phyloP scores from a whole-genome alignment of 2,113 vertebrate species.

The Ardeotis arabs region DNA sequence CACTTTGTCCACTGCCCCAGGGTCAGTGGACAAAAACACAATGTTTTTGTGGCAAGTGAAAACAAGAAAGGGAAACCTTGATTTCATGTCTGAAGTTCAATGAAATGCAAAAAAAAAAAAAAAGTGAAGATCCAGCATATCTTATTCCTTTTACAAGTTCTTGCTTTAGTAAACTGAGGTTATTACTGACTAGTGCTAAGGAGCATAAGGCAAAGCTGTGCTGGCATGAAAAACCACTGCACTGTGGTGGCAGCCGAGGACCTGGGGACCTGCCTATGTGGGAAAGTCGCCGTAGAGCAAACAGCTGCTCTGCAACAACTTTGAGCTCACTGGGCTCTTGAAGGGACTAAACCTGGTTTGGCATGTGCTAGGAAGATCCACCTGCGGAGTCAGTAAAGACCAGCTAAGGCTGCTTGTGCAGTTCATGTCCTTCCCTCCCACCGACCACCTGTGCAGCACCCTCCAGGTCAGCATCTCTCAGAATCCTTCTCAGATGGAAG shows the following conservation, averaged over 20 bases:
- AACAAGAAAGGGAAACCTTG: background rate
- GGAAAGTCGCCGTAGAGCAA: background rate
- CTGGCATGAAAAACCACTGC: background rate
- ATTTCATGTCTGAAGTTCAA: background rate
- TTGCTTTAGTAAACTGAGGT: background rate
- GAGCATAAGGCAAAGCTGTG: background rate
- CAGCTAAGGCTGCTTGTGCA: background rate
- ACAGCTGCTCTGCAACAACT: background rate
- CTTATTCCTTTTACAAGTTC: background rate
- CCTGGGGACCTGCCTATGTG: fast-evolving
- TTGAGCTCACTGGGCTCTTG: background rate
- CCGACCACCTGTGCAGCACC: fast-evolving
- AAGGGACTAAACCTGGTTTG: background rate
- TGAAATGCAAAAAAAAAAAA: background rate
- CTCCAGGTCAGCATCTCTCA: background rate
- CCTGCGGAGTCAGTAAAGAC: background rate
- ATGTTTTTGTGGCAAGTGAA: background rate
- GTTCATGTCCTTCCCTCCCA: background rate
- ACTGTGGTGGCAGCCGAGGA: fast-evolving
- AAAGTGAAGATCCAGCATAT: background rate
- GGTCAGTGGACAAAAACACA: background rate
- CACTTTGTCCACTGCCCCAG: background rate
- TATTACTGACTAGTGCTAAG: background rate
- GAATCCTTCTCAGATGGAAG: background rate
- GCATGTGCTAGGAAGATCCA: background rate